Conservation (phyloP, 30 jellyfish, hydroid and myxozoan species). For the Chrysaora quinquecirrha region DNA sequence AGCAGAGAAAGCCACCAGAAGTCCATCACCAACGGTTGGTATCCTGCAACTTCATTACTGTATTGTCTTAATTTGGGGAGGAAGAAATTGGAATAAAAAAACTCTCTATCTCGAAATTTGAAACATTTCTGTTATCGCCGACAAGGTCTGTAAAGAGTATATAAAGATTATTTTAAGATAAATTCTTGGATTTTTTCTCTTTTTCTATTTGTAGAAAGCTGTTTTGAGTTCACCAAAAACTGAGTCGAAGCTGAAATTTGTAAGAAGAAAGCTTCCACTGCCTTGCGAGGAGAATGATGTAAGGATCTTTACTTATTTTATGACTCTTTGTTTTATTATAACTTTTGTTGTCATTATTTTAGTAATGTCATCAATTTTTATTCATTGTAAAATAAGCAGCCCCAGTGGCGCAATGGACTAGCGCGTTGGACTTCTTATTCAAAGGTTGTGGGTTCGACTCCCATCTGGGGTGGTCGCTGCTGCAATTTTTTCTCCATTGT, state of each 20-base stretch:
- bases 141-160: too few species aligned
- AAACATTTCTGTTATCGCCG: too few species aligned
- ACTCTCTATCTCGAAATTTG: too few species aligned
- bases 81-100: too few species aligned
- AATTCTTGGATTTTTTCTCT: too few species aligned
- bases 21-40: slow-evolving; percentile 63
- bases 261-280: slow-evolving; percentile 61
- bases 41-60: too few species aligned
- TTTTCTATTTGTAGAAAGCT: neutral
- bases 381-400: too few species aligned
- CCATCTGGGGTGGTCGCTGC: slow-evolving; percentile 31
- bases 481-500: neutral
- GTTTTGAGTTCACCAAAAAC: neutral
- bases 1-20: slow-evolving; percentile 37
- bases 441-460: slow-evolving; percentile 25
- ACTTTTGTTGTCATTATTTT: too few species aligned
- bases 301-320: neutral
- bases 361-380: too few species aligned
- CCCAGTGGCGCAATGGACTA: slow-evolving; percentile 27
- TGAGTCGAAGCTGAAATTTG: slow-evolving; percentile 35
- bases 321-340: too few species aligned
- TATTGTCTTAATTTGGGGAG: too few species aligned
- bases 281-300: slow-evolving; percentile 29
- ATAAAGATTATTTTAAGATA: too few species aligned
- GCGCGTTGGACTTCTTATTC: slow-evolving; percentile 20